Evolutionary conservation across 92 coral and sea anemone species (phyloP), one percentile per base, ranked within the genome.

Genomic region (Parazoanthus atlanticus): DNA sequence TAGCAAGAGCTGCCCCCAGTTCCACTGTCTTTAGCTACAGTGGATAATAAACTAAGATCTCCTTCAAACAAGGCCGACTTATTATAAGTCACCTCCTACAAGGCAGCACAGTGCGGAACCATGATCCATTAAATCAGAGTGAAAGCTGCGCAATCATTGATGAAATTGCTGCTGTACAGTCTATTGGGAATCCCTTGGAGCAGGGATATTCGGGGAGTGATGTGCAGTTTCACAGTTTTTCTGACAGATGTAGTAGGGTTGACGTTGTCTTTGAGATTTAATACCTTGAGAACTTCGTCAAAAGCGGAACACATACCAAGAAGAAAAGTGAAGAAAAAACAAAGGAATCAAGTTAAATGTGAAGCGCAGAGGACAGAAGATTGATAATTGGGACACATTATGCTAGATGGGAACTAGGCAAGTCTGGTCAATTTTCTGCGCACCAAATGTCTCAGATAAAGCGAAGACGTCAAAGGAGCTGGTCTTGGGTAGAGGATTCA

Each of bases 231-330:
- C 92, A 54, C 91, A 81, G n/a, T 66, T 93, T 91, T 85, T 88
- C 94, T 36, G 93, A 85, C 41, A 67, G 79, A 74, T 84, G 92
- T 80, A 94, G 92, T 43, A 90, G 94, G 69, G 91, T 94, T 43
- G 94, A 94, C 73, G 73, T 94, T 10, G 92, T 94, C 5, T 94
- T 94, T 64, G 93, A 92, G n/a, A n/a, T n/a, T 74, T 90, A 89
- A 56, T 90, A 92, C 81, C 90, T 79, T 38, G 72, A 86, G 19
- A 91, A 91, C 40, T 91, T 91, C 52, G 89, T 89, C 92, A 93
- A 93, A 78, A 78, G 84, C 10, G 88, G 87, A 11, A 82, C 71
- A 71, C 34, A 75, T 36, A 56, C 33, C 26, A 82, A 82, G 86
- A 38, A 38, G 33, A 82, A 82, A 33, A 41, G 58, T 36, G 74